Conservation (phyloP, 2,888 invertebrate species). For the Polyploca ridens region DNA sequence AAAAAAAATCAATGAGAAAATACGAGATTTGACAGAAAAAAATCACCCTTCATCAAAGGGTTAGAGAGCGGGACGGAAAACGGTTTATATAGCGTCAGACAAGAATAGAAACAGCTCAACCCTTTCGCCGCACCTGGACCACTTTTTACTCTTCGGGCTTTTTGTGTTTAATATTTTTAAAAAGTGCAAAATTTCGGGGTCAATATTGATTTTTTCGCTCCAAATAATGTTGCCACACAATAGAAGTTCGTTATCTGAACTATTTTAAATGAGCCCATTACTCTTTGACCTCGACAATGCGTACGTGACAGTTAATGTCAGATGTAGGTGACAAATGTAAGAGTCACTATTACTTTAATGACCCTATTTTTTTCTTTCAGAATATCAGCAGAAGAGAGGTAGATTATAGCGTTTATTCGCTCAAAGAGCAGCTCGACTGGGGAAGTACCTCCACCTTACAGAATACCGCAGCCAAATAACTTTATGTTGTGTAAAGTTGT, state of each 20-base stretch:
- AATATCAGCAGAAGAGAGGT: no score
- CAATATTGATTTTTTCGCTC: slow-evolving; percentile 80
- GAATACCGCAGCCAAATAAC: no score
- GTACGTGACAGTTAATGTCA: slow-evolving; percentile 19
- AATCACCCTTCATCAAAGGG: slow-evolving; percentile 73
- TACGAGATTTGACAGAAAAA: slow-evolving; percentile 80
- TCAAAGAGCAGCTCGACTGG: no score
- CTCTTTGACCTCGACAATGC: slow-evolving; percentile 47
- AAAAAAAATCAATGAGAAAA: slow-evolving; percentile 77
- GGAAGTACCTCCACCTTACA: no score
- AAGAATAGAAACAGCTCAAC: slow-evolving; percentile 58
- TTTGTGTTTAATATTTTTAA: slow-evolving; percentile 74
- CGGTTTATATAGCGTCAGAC: slow-evolving; percentile 37
- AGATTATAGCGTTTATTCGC: no score
- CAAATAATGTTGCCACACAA: slow-evolving; percentile 59
- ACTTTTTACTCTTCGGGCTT: slow-evolving; percentile 54
- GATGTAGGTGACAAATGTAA: slow-evolving; percentile 42
- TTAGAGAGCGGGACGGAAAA: slow-evolving; percentile 61
- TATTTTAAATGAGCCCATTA: slow-evolving; percentile 71
- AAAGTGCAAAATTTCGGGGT: slow-evolving; percentile 80
- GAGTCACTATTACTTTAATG: slow-evolving; percentile 17
- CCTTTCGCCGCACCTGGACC: slow-evolving; percentile 80
- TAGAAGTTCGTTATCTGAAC: slow-evolving; percentile 74
- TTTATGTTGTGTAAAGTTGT: no score
- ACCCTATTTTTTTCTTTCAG: no score